phyloP scores from a whole-genome alignment of 1,140 invertebrate species.

The Heliconius hermathena region DNA sequence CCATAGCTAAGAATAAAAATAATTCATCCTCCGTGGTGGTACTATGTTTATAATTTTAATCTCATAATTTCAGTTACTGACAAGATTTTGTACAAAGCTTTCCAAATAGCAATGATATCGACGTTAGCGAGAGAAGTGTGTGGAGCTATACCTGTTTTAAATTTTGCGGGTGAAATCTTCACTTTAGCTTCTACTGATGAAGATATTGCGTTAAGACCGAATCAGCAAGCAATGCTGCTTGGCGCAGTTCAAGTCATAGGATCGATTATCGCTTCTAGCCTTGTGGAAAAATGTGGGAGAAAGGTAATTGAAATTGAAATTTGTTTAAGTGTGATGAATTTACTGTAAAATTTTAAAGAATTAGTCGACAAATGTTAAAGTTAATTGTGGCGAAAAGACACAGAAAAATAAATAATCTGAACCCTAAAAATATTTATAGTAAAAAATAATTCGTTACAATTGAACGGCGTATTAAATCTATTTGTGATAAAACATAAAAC shows the following conservation, averaged over 20 bases:
- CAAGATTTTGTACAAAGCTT: neutral
- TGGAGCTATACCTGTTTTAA: neutral
- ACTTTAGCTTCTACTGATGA: neutral
- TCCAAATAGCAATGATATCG: conserved; percentile 2
- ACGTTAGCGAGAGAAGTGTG: neutral
- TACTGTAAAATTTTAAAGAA: too few species aligned
- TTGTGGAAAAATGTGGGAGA: neutral
- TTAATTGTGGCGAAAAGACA: too few species aligned
- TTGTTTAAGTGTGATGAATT: too few species aligned
- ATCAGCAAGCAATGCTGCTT: neutral
- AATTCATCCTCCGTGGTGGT: too few species aligned
- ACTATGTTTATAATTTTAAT: too few species aligned
- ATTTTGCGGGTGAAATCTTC: neutral
- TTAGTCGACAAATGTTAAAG: too few species aligned
- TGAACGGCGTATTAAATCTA: too few species aligned
- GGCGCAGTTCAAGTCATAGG: neutral
- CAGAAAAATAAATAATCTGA: too few species aligned
- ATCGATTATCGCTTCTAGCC: neutral
- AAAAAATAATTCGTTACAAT: too few species aligned
- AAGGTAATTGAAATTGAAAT: neutral
- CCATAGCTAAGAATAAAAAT: too few species aligned
- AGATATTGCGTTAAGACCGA: neutral
- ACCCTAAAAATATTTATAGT: too few species aligned
- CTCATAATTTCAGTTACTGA: neutral
- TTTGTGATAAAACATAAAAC: too few species aligned